Conservation (phyloP, 2,113 vertebrate species). For the Neolamprologus sp. region DNA sequence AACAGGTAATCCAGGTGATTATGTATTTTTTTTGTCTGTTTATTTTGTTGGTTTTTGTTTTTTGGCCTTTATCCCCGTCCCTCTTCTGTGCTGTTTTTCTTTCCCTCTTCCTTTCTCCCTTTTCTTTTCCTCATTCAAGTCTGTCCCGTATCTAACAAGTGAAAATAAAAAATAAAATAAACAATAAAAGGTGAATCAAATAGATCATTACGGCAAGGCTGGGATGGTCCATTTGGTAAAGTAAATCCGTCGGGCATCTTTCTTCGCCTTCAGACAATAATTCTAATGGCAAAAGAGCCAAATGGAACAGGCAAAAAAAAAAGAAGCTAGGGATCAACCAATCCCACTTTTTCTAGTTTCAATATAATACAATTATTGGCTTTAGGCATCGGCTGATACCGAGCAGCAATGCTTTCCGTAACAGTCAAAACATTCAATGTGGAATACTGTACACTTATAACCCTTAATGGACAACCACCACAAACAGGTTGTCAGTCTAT, state of each 20-base stretch:
- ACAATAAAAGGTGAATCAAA: not conserved
- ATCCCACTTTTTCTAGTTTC: not conserved
- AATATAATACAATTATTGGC: not conserved
- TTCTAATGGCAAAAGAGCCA: not conserved
- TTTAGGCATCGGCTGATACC: accelerated
- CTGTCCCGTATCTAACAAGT: not conserved
- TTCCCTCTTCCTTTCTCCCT: not conserved
- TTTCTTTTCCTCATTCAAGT: not conserved
- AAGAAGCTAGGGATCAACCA: not conserved
- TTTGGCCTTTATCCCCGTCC: accelerated
- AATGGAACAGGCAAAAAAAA: accelerated
- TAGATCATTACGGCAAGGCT: not conserved
- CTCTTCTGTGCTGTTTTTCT: not conserved
- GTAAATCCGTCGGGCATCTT: accelerated
- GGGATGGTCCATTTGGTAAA: not conserved
- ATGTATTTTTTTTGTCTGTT: too few relatives aligned
- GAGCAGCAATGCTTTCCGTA: not conserved
- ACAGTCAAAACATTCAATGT: not conserved
- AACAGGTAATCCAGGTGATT: accelerated
- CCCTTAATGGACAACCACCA: not conserved
- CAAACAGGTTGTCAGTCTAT: not conserved
- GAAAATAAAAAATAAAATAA: not conserved
- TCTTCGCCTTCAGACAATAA: accelerated
- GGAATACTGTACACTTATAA: not conserved
- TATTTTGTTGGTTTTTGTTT: too few relatives aligned